Base-by-base conservation (phyloP, 2,888 invertebrate species). In the Dicyrtomina minuta region DNA sequence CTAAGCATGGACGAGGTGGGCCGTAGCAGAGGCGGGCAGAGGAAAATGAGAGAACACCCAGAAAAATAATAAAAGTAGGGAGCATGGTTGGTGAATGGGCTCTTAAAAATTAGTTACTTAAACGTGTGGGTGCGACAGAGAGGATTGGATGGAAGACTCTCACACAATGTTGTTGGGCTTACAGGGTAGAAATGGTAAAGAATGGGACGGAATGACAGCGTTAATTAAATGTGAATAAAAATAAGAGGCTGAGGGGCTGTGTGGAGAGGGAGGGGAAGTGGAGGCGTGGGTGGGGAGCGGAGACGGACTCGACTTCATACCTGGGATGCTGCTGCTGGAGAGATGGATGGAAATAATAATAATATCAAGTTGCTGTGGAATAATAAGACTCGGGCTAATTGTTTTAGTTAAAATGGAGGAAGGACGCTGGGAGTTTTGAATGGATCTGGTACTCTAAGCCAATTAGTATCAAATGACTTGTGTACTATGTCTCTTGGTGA, bases 401-500 rank as follows among this genome's bases (percentile, higher is more conserved):
- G 10, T 55, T 10, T 55, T 22, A 8, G n/a, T 55, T 22, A 26
- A 55, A 55, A 26, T 12, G 27, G 15, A 26, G 13, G 24, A 17
- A 20, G 15, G 55, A 24, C n/a, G 55, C 2, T 20, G n/a, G 58
- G 39, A 15, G 4, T 17, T 46, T 56, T 56, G 53, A 53, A 20
- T 53, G 56, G 17, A 39, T 2, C 41, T 44, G 12, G 58, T 43
- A 58, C 44, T 24, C 44, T 58, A 41, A 58, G 66, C 58, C 66
- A 66, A 66, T 66, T 66, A 66, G 66, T 66, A 66, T 46, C 55
- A 56, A 58, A 66, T 66, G 66, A 66, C 56, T 66, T 58, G 46
- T 46, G 39, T 65, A 33, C 41, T n/a, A n/a, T n/a, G 61, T 61
- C 46, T 17, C 33, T 33, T 8, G n/a, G n/a, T 61, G 41, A 15